These are phyloP conservation scores for Drosophila malerkotliana DNA, from an alignment of 1,140 invertebrate genomes.

Conservation along the genomic window DNA sequence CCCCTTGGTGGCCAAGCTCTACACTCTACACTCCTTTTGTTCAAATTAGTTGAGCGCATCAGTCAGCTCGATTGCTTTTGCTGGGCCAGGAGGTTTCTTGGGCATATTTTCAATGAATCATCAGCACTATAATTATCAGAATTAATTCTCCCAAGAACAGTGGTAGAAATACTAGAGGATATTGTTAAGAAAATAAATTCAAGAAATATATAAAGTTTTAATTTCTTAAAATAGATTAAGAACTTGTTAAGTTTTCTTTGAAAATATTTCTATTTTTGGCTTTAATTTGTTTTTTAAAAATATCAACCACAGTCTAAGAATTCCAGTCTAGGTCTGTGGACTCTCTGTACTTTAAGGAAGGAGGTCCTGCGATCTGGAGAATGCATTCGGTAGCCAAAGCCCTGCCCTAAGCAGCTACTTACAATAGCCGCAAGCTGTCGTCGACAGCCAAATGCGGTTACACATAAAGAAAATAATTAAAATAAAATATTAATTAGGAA, in stretches of 20 bases:
- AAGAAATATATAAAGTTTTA: too few species aligned
- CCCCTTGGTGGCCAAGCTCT: not conserved
- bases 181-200: not conserved
- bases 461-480: not conserved
- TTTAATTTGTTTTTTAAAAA: too few species aligned
- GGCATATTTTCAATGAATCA: conserved; percentile 46
- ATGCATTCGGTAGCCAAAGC: conserved; percentile 21
- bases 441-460: conserved; percentile 38
- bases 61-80: conserved; percentile 55
- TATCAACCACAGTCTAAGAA: not conserved
- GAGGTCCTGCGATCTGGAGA: conserved; percentile 21
- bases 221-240: too few species aligned
- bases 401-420: conserved; percentile 37
- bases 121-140: conserved; percentile 53
- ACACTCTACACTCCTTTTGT: not conserved
- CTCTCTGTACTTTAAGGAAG: conserved; percentile 11
- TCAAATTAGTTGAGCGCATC: conserved; percentile 40
- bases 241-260: too few species aligned
- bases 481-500: not conserved
- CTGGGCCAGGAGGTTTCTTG: conserved; percentile 7
- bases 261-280: too few species aligned
- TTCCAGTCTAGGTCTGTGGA: conserved; percentile 7
- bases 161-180: not conserved
- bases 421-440: conserved; percentile 64
- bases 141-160: conserved; percentile 7